phyloP scores from a whole-genome alignment of 2,797 vertebrate species.

The Siniperca scherzeri region DNA sequence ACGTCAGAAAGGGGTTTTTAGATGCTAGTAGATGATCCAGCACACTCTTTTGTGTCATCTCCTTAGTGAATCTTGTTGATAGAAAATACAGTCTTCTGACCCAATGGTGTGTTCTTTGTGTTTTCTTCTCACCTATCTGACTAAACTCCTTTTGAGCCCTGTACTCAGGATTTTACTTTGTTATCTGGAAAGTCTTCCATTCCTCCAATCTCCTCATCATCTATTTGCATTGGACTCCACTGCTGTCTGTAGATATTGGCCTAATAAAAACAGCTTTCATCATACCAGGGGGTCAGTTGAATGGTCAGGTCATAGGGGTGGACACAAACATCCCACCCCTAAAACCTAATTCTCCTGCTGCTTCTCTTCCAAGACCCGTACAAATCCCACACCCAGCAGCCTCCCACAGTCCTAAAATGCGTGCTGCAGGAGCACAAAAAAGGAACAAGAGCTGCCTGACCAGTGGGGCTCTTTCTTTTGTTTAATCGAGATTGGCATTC shows the following conservation, averaged over 20 bases:
- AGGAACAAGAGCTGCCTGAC: conserved; percentile 56
- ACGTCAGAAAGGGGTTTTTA: neutral
- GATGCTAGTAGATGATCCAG: neutral
- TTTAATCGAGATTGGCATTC: conserved; percentile 72
- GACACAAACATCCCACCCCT: conserved; percentile 67
- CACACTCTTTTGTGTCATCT: neutral
- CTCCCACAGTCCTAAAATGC: conserved; percentile 48
- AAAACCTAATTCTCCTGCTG: conserved; percentile 45
- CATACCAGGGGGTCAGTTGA: conserved; percentile 62
- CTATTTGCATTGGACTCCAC: conserved; percentile 67
- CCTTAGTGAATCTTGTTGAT: neutral
- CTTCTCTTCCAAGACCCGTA: conserved; percentile 50
- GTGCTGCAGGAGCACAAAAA: conserved; percentile 42
- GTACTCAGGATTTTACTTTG: conserved; percentile 56
- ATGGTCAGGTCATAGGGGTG: conserved; percentile 62
- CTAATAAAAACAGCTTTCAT: conserved; percentile 72
- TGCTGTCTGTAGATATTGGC: conserved; percentile 62
- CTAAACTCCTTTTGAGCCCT: conserved; percentile 41
- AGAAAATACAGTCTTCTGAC: conserved; percentile 13
- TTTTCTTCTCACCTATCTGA: conserved; percentile 46
- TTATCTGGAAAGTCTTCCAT: conserved; percentile 50
- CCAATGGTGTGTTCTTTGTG: conserved; percentile 11
- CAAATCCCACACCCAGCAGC: conserved; percentile 55
- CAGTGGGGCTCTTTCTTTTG: conserved; percentile 64
- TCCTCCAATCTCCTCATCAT: conserved; percentile 56